phyloP scores from a whole-genome alignment of 2,888 invertebrate species.

The Bedellia somnulentella region DNA sequence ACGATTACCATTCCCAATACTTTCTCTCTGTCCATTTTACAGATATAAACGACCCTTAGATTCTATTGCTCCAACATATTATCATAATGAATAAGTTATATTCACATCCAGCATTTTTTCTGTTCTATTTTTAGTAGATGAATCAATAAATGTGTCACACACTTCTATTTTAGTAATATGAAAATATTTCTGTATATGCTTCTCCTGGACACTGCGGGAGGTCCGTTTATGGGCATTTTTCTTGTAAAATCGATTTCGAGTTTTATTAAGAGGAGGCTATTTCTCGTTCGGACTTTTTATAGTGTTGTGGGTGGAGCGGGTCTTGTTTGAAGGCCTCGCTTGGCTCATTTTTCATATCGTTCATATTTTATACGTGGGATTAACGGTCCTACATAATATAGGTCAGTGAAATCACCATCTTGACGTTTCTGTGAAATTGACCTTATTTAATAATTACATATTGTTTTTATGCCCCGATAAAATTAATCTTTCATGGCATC shows the following conservation, averaged over 20 bases:
- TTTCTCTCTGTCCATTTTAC: constrained; percentile 6
- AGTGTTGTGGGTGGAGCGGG: constrained; percentile 19
- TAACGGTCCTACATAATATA: constrained; percentile 11
- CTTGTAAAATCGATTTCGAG: constrained; percentile 9
- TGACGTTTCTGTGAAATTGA: no score
- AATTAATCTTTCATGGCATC: no score
- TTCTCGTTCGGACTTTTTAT: constrained; percentile 15
- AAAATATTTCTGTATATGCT: constrained; percentile 14
- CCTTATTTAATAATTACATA: no score
- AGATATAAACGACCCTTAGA: constrained; percentile 15
- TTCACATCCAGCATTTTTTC: constrained; percentile 1
- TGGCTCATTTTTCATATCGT: constrained; percentile 18
- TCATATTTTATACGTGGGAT: constrained; percentile 14
- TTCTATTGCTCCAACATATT: constrained; percentile 20
- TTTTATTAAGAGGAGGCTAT: constrained; percentile 8
- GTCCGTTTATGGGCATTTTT: constrained; percentile 17
- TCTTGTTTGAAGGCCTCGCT: constrained; percentile 14
- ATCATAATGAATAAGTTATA: constrained; percentile 23
- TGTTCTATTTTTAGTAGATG: constrained; percentile 1
- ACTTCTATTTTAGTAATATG: constrained; percentile 2
- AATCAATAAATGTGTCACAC: constrained; percentile 5
- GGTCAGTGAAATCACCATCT: constrained; percentile 12
- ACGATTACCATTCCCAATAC: constrained; percentile 1
- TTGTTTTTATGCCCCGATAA: no score
- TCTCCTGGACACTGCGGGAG: constrained; percentile 18